phyloP scores from a whole-genome alignment of 2,797 vertebrate species.

The Vipera ursinii region DNA sequence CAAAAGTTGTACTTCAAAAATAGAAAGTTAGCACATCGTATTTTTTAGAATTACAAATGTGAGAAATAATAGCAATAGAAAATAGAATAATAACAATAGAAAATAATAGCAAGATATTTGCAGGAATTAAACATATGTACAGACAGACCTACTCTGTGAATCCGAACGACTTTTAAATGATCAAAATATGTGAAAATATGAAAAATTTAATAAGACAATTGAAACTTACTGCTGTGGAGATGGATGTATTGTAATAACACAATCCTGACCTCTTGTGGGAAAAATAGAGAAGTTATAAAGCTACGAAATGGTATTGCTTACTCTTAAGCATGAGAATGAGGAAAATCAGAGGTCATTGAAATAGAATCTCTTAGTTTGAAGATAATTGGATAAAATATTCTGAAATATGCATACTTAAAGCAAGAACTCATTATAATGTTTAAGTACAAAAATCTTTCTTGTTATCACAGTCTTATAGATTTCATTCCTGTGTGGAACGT shows the following conservation, averaged over 20 bases:
- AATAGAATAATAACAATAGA: too few relatives aligned
- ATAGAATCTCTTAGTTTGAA: not conserved
- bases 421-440: not conserved
- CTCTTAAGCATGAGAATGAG: not conserved
- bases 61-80: not conserved
- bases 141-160: not conserved
- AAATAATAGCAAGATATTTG: not conserved
- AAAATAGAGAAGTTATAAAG: conserved; percentile 55
- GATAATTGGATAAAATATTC: not conserved
- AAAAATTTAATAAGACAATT: not conserved
- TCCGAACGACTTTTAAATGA: not conserved
- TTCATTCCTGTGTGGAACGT: not conserved
- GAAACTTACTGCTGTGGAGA: conserved; percentile 40
- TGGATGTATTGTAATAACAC: conserved; percentile 46
- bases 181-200: not conserved
- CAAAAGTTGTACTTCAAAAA: not conserved
- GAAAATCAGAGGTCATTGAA: not conserved
- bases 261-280: conserved; percentile 71
- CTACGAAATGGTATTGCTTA: not conserved
- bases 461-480: not conserved
- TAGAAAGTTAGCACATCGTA: not conserved
- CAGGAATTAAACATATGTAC: not conserved
- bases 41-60: not conserved
- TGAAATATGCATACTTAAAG: not conserved
- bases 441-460: not conserved